phyloP scores from a whole-genome alignment of 35 echinoderm and acorn worm species.

The Lytechinus pictus region DNA sequence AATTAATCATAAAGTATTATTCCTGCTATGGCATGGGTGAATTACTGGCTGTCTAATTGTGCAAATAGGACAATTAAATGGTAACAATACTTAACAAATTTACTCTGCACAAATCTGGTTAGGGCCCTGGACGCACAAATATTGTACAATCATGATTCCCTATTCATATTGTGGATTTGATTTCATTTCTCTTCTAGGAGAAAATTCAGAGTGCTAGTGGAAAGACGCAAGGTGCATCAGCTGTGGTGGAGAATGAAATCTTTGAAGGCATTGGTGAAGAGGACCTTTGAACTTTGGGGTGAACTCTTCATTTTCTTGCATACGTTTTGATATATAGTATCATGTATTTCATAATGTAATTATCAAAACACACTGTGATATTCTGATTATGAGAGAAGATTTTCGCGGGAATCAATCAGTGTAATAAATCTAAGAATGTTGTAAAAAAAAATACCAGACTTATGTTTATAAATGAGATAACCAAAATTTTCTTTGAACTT shows the following conservation, averaged over 20 bases:
- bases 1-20: no score
- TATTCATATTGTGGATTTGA: background rate
- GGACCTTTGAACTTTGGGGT: constrained; percentile 62
- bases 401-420: background rate
- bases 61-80: no score
- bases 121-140: no score
- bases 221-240: constrained; percentile 37
- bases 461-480: background rate
- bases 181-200: constrained; percentile 60
- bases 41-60: no score
- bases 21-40: no score
- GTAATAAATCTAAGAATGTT: background rate
- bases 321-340: background rate
- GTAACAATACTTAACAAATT: no score
- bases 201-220: constrained; percentile 65
- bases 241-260: constrained; percentile 82
- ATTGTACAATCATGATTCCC: no score
- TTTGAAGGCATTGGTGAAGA: constrained; percentile 90
- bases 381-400: background rate
- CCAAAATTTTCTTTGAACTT: background rate
- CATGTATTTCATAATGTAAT: background rate
- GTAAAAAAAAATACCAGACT: background rate
- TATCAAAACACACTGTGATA: background rate
- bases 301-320: background rate
- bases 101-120: no score